Conservation (phyloP, 2,113 vertebrate genomes). For the Anoura caudifer region DNA sequence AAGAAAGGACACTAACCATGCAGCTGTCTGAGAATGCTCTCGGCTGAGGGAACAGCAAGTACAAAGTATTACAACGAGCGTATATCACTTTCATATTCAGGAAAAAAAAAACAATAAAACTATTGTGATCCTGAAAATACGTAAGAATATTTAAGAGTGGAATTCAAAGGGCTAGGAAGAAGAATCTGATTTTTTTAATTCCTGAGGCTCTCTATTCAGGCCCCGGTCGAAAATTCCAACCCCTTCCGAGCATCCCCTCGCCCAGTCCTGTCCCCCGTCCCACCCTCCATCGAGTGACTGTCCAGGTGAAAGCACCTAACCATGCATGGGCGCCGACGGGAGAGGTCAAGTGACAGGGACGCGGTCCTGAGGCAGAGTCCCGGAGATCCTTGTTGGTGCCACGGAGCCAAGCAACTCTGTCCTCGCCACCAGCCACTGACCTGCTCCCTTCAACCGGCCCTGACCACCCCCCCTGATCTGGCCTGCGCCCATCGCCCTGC, state of each 20-base stretch:
- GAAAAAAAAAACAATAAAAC: not conserved
- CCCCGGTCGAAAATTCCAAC: not conserved
- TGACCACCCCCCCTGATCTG: not conserved
- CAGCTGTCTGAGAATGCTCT: slow-evolving; percentile 48
- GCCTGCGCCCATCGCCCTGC: not conserved
- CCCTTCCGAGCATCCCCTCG: not conserved
- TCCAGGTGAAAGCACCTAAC: not conserved
- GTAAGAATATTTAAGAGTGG: slow-evolving; percentile 1
- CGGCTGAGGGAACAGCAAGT: slow-evolving; percentile 40
- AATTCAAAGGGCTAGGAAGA: not conserved
- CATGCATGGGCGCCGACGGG: not conserved
- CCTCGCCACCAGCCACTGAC: not conserved
- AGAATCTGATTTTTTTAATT: not conserved
- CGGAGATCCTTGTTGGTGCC: not conserved
- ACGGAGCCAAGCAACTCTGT: not conserved
- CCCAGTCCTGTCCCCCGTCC: not conserved
- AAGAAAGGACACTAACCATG: not conserved
- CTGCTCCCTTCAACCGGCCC: not conserved
- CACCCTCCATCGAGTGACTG: not conserved
- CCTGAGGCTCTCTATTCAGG: not conserved
- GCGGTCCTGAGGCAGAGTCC: not conserved
- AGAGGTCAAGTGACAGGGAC: not conserved
- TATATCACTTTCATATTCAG: slow-evolving; percentile 37
- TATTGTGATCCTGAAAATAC: slow-evolving; percentile 23
- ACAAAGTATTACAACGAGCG: slow-evolving; percentile 21